Base-by-base conservation (phyloP, 2,797 vertebrate species). In the Peromyscus eremicus region DNA sequence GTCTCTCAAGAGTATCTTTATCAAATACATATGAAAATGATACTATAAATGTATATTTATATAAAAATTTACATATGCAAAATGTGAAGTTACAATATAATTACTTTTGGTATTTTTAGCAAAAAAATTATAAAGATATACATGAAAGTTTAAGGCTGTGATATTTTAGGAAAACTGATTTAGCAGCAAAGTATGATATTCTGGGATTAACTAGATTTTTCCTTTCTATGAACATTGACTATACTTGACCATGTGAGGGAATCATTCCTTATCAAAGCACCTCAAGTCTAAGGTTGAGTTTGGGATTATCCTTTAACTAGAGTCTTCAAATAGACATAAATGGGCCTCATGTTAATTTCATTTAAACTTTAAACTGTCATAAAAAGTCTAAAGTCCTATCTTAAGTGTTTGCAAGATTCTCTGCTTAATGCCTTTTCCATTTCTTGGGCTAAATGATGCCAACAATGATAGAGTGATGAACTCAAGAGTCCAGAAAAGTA, bases 21-120 rank as follows among this genome's bases (percentile, higher is more conserved):
- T 80, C 46, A 57, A 87, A 52, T 80, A 77, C 55, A 57, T 77
- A 83, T 32, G 75, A 29, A 90, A 82, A 75, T 40, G 46, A 17
- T 37, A 17, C n/a, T 83, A 64, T 46, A 37, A 55, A 85, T 92
- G 1, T 34, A 64, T 68, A 93, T 73, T 55, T 86, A 43, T 43
- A 52, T 60, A 73, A 64, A 43, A 89, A 89, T 64, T 83, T 60
- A 68, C 37, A 77, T 40, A 64, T 43, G 43, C 81, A 79, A 94
- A 94, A 21, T 60, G 32, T 60, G 76, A 87, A 91, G 49, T 34
- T 91, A 40, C 43, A 77, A 55, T 81, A 49, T 91, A 34, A 57
- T 94, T 87, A 21, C 27, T 68, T 91, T 29, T 34, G 34, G 0
- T 96, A 92, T 40, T 95, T 89, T 93, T 46, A 83, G 34, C 49